Base-by-base conservation (phyloP, 2,797 vertebrate genomes). In the Gambusia yucatana region DNA sequence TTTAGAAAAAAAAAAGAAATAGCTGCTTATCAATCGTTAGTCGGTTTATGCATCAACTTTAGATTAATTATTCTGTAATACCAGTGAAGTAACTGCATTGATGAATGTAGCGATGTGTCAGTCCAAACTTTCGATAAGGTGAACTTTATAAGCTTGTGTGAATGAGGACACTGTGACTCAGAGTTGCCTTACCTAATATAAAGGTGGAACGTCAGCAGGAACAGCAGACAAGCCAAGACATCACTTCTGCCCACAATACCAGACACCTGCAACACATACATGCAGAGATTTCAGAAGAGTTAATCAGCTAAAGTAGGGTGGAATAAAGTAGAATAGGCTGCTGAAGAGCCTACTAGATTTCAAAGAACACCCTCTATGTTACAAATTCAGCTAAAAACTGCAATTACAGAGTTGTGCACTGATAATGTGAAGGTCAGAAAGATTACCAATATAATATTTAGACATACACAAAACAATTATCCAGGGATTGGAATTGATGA, bases 221-320 rank as follows among this genome's bases (percentile, higher is more conserved):
- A 99, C 82, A 99, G 93, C 79, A 99, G 90, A 85, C 98, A 97
- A 2, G 98, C 97, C 70, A 99, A 88, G 78, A 99, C 97, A 5
- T 99, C 98, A 0, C 98, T 98, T 93, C 98, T 96, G 84, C 98
- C 98, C 63, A 99, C 98, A 55, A 99, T 97, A 43, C 98, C 98
- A 81, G 98, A 97, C 89, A 99, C 98, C 98, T 99, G 90, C 30
- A 92, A 89, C 61, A 87, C 48, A 83, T 41, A 82, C 52, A 87
- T 59, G 78, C 33, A 86, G 59, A 82, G 10, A 74, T 47, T 3
- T 74, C 17, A 48, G 14, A 25, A 59, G n/a, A 59, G 11, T 59
- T 59, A 5, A 14, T 22, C 48, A 22, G 48, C 48, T 50, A 22
- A 50, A 22, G 20, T 22, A 50, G 48, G 7, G 48, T 22, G 6